Evolutionary conservation across 2,113 vertebrate genomes (phyloP).

Genomic region (Pluvialis apricaria): DNA sequence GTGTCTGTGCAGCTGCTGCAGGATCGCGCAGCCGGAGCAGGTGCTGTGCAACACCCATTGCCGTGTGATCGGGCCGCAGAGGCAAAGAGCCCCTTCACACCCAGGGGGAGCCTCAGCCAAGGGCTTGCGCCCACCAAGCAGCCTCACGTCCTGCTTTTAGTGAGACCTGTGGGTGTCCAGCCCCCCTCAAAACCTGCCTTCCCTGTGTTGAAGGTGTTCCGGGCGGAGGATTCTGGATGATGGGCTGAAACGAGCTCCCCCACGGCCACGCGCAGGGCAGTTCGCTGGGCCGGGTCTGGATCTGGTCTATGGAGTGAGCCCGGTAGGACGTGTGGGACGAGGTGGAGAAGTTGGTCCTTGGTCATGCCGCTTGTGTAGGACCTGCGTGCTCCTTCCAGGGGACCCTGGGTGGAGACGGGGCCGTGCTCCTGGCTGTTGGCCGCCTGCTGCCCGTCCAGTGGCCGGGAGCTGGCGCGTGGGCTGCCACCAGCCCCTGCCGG

Average conservation of each 20-base stretch:
- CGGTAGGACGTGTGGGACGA: neutral
- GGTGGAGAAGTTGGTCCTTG: neutral
- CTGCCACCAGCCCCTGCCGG: slow-evolving; percentile 12
- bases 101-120: neutral
- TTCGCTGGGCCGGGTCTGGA: rapidly evolving
- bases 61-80: neutral
- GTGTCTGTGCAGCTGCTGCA: neutral
- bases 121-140: neutral
- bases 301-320: neutral
- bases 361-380: neutral
- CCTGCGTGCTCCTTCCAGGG: slow-evolving; percentile 52
- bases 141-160: neutral
- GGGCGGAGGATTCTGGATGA: neutral
- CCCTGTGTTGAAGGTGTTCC: neutral
- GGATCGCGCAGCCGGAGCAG: neutral
- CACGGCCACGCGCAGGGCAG: neutral
- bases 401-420: slow-evolving; percentile 77
- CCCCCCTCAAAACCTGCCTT: neutral
- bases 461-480: slow-evolving; percentile 77
- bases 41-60: neutral
- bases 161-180: neutral
- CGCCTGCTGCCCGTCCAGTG: slow-evolving; percentile 78
- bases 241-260: neutral
- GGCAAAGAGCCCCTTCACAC: neutral
- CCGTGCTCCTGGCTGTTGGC: slow-evolving; percentile 79